Percentiles rank a stretch among this genome's conserved stretches.
Evolutionary conservation across 2,113 vertebrate genomes (phyloP).

Genomic region (Rhizomys pruinosus): DNA sequence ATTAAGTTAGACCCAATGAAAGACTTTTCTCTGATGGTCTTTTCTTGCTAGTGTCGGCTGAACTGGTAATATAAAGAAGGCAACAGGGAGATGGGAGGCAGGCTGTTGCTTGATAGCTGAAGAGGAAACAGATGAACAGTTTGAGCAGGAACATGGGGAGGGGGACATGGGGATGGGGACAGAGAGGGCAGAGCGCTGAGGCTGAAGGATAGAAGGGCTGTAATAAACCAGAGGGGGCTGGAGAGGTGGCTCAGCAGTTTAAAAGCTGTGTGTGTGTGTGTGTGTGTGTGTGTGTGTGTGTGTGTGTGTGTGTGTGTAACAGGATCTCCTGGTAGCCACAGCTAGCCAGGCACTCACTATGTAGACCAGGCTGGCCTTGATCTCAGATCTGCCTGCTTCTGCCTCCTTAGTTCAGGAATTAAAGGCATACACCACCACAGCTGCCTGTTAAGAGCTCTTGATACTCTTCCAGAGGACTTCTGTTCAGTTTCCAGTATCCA

Average conservation of each 20-base stretch:
- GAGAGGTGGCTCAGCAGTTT: neutral
- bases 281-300: too few species aligned
- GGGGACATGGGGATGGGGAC: rapidly evolving
- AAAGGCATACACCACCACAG: too few species aligned
- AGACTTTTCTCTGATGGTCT: neutral
- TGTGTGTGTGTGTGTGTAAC: too few species aligned
- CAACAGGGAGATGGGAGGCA: neutral
- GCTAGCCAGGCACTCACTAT: too few species aligned
- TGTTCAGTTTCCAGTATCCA: neutral
- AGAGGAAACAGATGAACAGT: neutral
- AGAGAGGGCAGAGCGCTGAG: neutral
- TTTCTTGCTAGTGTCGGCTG: neutral
- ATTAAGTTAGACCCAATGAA: neutral
- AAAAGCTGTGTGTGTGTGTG: too few species aligned
- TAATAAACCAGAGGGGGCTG: neutral
- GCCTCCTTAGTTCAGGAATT: too few species aligned
- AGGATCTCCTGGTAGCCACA: too few species aligned
- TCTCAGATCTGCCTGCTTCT: too few species aligned
- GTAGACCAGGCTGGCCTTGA: too few species aligned
- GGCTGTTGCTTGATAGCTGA: neutral
- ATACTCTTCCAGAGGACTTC: neutral
- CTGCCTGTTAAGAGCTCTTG: neutral
- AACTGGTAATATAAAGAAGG: neutral
- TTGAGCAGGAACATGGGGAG: neutral
- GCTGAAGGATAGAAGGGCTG: neutral